phyloP scores from a whole-genome alignment of 1,140 invertebrate species.

The Bombus pascuorum region DNA sequence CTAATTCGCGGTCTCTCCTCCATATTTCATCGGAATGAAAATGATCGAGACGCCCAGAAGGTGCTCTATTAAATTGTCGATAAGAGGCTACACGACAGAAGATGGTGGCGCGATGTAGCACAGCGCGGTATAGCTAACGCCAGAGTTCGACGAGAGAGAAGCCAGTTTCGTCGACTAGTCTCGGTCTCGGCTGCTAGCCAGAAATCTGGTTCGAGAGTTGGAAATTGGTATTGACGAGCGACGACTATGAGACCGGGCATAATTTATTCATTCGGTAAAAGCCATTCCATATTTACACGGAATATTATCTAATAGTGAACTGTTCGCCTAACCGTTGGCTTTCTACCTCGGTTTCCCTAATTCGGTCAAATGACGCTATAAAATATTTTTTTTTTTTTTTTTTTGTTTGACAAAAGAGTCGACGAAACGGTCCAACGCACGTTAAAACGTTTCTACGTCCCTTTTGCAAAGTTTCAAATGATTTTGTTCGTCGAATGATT shows the following conservation, averaged over 20 bases:
- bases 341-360: no score
- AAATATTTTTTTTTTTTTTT: background rate
- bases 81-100: constrained; percentile 22
- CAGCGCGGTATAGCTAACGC: background rate
- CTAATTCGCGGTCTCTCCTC: background rate
- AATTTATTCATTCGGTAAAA: constrained; percentile 47
- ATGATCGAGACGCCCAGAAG: constrained; percentile 15
- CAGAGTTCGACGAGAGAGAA: background rate
- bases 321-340: background rate
- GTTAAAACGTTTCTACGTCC: background rate
- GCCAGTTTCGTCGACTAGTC: background rate
- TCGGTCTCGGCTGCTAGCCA: constrained; percentile 1
- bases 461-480: background rate
- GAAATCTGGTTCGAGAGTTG: background rate
- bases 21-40: constrained; percentile 14
- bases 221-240: constrained; percentile 46
- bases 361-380: background rate
- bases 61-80: constrained; percentile 48
- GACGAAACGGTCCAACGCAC: background rate
- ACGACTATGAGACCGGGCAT: constrained; percentile 25
- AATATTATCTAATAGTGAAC: background rate
- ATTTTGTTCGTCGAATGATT: background rate
- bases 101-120: no score
- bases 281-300: background rate
- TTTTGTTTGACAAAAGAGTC: background rate